Evolutionary conservation across 2,113 vertebrate genomes (phyloP).

Genomic region (Trogon surrucura): DNA sequence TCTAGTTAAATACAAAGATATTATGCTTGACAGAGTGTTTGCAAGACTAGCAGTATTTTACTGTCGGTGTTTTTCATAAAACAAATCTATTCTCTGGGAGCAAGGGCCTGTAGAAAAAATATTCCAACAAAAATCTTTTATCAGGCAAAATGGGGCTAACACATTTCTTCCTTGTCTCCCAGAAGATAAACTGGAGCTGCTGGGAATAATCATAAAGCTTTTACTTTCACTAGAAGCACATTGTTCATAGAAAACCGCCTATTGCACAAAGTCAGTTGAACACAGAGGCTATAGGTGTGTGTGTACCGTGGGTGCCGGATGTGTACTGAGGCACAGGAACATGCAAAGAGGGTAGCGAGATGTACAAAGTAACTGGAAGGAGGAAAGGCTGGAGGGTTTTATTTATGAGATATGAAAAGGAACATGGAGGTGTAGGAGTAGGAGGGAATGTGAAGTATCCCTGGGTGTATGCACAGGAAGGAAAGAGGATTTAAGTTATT

Average conservation of each 20-base stretch:
- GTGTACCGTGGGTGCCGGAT: background rate
- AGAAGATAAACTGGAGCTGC: background rate
- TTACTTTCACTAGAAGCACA: background rate
- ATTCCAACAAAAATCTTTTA: background rate
- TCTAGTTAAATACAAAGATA: background rate
- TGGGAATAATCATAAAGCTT: background rate
- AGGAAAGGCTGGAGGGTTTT: conserved; percentile 34
- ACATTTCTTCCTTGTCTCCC: background rate
- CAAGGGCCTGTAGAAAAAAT: background rate
- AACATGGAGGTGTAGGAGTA: conserved; percentile 58
- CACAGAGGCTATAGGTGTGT: background rate
- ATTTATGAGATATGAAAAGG: conserved; percentile 52
- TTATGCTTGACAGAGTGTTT: background rate
- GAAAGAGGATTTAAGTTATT: background rate
- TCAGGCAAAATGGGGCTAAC: background rate
- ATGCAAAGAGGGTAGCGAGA: background rate
- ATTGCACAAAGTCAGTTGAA: background rate
- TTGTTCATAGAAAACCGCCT: background rate
- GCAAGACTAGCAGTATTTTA: background rate
- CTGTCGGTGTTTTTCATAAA: background rate
- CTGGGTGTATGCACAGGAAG: conserved; percentile 3
- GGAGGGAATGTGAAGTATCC: conserved; percentile 55
- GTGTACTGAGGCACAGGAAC: background rate
- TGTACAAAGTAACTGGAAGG: background rate
- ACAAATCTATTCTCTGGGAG: background rate